Base-by-base conservation (phyloP, 37 sponge, comb jelly and placozoan genomes). In the Ianthella basta region DNA sequence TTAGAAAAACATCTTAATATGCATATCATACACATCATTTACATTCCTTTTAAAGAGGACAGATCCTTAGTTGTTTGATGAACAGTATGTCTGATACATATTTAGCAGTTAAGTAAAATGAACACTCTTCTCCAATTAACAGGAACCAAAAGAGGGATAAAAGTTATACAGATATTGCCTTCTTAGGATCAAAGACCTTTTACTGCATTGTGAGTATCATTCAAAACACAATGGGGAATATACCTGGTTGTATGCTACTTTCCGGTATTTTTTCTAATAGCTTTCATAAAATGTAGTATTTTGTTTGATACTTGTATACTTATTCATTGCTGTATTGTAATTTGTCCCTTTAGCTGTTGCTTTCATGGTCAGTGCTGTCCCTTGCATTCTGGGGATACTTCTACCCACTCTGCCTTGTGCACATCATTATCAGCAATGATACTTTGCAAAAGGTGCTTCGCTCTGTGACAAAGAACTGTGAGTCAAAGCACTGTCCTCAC, bases 391-490 rank as follows among this genome's bases (percentile, higher is more conserved):
- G 68, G 81, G 92, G 92, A 0, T 91, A 88, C 83, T 91, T 91
- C 83, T 91, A 85, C 68, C 57, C 81, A 27, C n/a, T 88, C 37
- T 87, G 82, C 68, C 85, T 88, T 1, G 72, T 91, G 21, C 82
- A 80, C 84, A 78, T 93, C 30, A 72, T 90, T 44, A 80, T 83
- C 66, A 86, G 91, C 79, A 96, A 93, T 88, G 94, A 96, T 67
- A 88, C 91, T n/a, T 85, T 96, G 20, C 84, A 80, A 56, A 83
- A 93, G 59, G 94, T 93, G 68, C 74, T 96, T 56, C 63, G 63
- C 55, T 87, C 93, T 29, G 83, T 96, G 55, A 93, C 94, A 15
- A 92, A 90, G 73, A 90, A 92, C 85, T 91, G 94, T 94, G 21
- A 87, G 69, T 29, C 10, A n/a, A 60, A 35, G 13, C 6, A 30